Evolutionary conservation across 2,797 vertebrate genomes (phyloP), one percentile per base, ranked within the genome.

Genomic region (Hoplostethus atlanticus): DNA sequence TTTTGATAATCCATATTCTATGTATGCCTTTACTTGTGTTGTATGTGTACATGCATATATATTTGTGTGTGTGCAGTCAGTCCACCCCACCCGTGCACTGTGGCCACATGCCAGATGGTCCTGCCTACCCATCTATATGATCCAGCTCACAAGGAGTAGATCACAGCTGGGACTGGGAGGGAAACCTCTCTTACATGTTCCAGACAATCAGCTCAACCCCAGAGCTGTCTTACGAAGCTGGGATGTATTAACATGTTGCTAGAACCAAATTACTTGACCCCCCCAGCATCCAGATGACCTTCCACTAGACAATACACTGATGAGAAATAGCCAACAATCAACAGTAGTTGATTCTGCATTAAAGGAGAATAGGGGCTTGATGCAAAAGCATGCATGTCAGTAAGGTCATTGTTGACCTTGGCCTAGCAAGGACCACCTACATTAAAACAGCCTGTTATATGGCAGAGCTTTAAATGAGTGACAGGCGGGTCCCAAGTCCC

Each of bases 1-100:
- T 79, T 65, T 44, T 59, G 8, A 56, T 55, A 40, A 61, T 64
- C 63, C 40, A 72, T 58, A 36, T 5, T 12, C 58, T 38, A 68
- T 28, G 53, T 4, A 21, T 21, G 44, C 52, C 16, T 44, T 73
- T 17, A 46, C 36, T 50, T 67, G 21, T 16, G 21, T 15, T 5
- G 16, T 21, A n/a, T 16, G 36, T 70, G 34, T 52, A 56, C 51
- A 11, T 57, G 53, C 34, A 6, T 63, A 59, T 28, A 21, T 44
- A 6, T 36, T 28, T 16, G n/a, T 15, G 17, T 52, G 40, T 64
- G 34, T 13, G 31, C n/a, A 16, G 13, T 64, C 47, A 17, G n/a
- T 21, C 46, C 10, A 11, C 17, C 16, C 31, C n/a, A 38, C 13
- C 21, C 30, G 38, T 64, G 31, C 30, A 30, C 6, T 47, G 16